These are phyloP conservation scores for Taenioides sp. DNA, from an alignment of 2,797 vertebrate genomes.

Conservation along the genomic window DNA sequence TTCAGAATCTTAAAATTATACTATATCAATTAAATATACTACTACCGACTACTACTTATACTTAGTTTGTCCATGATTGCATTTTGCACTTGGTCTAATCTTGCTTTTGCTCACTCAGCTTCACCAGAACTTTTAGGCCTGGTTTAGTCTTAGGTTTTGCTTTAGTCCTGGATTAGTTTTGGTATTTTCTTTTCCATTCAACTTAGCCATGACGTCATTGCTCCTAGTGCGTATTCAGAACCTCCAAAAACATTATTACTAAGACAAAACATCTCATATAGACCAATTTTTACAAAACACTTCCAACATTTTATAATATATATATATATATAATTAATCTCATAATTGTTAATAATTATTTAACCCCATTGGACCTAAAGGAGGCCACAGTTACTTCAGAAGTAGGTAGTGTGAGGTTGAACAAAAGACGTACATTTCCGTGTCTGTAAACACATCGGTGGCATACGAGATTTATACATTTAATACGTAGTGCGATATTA, in stretches of 20 bases:
- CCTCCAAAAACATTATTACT: no score
- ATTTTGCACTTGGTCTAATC: background rate
- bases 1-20: no score
- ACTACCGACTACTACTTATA: background rate
- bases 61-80: background rate
- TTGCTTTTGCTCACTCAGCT: background rate
- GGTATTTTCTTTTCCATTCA: background rate
- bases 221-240: background rate
- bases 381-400: slow-evolving; percentile 62
- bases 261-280: no score
- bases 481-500: slow-evolving; percentile 31
- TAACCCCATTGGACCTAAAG: background rate
- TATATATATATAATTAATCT: no score
- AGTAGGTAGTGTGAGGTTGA: slow-evolving; percentile 72
- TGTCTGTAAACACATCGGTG: slow-evolving; percentile 64
- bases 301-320: no score
- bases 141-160: no score
- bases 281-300: no score
- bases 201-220: background rate
- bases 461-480: slow-evolving; percentile 23
- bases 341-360: background rate
- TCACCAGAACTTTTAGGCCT: no score
- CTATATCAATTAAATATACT: no score
- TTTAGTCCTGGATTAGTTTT: no score
- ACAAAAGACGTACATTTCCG: slow-evolving; percentile 67